A percentile compares a stretch with the other conserved stretches of the same genome.
Conservation (phyloP, 2,888 invertebrate genomes). For the Aporophyla lueneburgensis region DNA sequence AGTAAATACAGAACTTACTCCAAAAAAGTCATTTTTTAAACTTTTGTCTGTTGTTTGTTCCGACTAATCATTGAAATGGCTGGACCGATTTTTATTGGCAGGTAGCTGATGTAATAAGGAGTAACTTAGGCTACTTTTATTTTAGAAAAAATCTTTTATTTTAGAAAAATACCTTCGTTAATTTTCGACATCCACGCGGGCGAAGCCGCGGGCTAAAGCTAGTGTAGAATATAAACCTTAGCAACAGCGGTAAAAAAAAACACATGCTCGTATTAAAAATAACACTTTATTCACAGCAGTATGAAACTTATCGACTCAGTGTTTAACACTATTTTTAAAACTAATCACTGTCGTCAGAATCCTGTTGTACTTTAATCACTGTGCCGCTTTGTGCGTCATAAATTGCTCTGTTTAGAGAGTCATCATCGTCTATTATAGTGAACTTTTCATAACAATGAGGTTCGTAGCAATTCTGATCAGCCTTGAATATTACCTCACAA, state of each 20-base stretch:
- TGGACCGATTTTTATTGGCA: too few species aligned
- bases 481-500: conserved; percentile 77
- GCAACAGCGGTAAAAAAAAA: conserved; percentile 15
- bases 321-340: conserved; percentile 9
- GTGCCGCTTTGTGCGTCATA: conserved; percentile 39
- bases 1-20: too few species aligned
- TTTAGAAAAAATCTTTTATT: too few species aligned
- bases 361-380: conserved; percentile 61
- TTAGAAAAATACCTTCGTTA: too few species aligned
- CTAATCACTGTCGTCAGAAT: conserved; percentile 62
- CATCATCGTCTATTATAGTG: conserved; percentile 60
- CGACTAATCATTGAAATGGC: too few species aligned
- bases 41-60: too few species aligned
- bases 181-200: too few species aligned
- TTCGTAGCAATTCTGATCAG: conserved; percentile 73
- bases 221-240: conserved; percentile 45
- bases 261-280: conserved; percentile 8
- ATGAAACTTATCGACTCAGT: conserved; percentile 26
- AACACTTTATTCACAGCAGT: conserved; percentile 46
- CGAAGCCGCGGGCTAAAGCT: too few species aligned
- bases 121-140: too few species aligned
- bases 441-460: conserved; percentile 59
- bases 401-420: conserved; percentile 54
- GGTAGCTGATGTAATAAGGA: too few species aligned
- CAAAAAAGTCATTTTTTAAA: too few species aligned